Percentiles rank a stretch among this genome's conserved stretches.
phyloP scores from a whole-genome alignment of 2,888 invertebrate genomes.

The Cheilosia impressa region DNA sequence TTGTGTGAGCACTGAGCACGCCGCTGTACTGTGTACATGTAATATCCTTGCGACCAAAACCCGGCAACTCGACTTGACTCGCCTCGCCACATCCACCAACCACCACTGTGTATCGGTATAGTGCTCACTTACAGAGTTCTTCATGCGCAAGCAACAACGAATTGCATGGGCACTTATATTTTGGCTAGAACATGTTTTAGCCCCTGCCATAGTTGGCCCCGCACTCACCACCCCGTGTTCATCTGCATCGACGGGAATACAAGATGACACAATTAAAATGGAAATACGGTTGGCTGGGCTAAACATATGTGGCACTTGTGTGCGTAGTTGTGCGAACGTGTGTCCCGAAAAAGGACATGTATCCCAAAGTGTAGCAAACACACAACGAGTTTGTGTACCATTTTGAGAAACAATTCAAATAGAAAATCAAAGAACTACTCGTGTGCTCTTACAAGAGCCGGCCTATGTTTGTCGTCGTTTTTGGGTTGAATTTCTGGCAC shows the following conservation, averaged over 20 bases:
- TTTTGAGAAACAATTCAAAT: constrained; percentile 73
- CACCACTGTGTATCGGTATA: constrained; percentile 15
- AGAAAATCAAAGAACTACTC: constrained; percentile 75
- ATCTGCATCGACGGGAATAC: constrained; percentile 67
- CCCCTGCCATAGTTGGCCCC: constrained; percentile 1
- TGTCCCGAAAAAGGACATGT: constrained; percentile 66
- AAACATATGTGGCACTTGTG: constrained; percentile 59
- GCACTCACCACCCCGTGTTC: constrained; percentile 13
- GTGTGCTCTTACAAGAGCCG: constrained; percentile 8
- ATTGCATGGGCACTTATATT: constrained; percentile 54
- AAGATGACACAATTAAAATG: constrained; percentile 75
- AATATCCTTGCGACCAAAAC: constrained; percentile 9
- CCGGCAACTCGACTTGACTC: not conserved
- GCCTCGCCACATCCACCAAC: not conserved
- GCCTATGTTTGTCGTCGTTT: not conserved
- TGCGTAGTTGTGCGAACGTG: constrained; percentile 47
- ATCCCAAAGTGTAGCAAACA: constrained; percentile 1
- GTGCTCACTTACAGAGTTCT: constrained; percentile 60
- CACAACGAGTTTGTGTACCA: constrained; percentile 45
- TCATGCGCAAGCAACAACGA: constrained; percentile 70
- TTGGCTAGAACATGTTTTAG: constrained; percentile 50
- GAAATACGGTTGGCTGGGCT: constrained; percentile 63
- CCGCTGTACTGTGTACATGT: too few relatives aligned
- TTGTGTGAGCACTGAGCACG: too few relatives aligned
- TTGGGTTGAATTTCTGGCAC: constrained; percentile 3